Percentiles rank a stretch among this genome's conserved stretches.
These are phyloP conservation scores for Cepphus grylle DNA, from an alignment of 2,113 vertebrate genomes.

Conservation along the genomic window DNA sequence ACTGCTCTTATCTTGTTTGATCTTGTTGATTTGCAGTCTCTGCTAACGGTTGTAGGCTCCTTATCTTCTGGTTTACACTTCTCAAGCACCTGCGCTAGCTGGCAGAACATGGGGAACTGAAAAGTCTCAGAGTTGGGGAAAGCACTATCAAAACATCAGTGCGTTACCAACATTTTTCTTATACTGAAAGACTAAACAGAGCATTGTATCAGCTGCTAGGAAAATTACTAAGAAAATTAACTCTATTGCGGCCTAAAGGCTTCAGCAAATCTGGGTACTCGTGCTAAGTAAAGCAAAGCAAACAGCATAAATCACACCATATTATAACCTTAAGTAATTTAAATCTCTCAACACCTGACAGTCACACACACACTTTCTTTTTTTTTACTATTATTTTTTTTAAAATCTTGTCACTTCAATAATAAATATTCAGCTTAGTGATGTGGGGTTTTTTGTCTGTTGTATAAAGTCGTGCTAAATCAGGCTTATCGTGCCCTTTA, in stretches of 20 bases:
- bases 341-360: not conserved
- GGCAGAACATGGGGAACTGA: not conserved
- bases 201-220: not conserved
- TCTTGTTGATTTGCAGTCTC: not conserved
- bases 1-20: not conserved
- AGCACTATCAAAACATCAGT: not conserved
- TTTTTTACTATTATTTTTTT: not conserved
- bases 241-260: not conserved
- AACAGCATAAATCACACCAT: not conserved
- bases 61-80: not conserved
- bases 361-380: not conserved
- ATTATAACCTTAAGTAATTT: not conserved
- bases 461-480: not conserved
- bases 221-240: not conserved
- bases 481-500: not conserved
- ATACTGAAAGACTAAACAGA: not conserved
- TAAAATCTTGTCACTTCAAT: not conserved
- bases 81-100: not conserved
- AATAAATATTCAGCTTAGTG: not conserved
- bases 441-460: not conserved
- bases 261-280: not conserved
- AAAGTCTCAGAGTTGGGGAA: not conserved
- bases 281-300: not conserved
- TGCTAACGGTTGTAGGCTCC: not conserved
- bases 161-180: not conserved